phyloP scores from a whole-genome alignment of 2,797 vertebrate genomes.

The Iguana delicatissima region DNA sequence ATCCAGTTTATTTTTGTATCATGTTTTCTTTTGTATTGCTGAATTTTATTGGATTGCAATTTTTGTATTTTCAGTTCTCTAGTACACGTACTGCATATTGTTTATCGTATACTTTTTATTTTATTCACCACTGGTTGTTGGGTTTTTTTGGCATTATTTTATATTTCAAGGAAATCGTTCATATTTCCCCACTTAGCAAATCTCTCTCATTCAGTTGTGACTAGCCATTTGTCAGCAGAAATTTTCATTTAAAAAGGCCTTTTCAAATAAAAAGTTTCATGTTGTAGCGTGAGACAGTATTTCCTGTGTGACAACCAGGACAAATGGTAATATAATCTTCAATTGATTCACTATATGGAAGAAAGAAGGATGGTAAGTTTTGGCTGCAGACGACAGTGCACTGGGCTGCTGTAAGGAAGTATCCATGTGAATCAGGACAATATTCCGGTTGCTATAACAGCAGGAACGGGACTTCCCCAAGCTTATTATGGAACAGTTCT shows the following conservation, averaged over 20 bases:
- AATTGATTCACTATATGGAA: slow-evolving; percentile 51
- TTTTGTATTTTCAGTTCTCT: no score
- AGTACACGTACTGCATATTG: no score
- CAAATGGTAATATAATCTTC: slow-evolving; percentile 55
- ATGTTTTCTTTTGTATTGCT: no score
- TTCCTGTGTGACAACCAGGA: slow-evolving; percentile 62
- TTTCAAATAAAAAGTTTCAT: slow-evolving; percentile 55
- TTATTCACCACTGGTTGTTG: no score
- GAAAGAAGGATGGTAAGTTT: slow-evolving; percentile 47
- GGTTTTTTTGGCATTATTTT: background rate
- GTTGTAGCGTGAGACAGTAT: slow-evolving; percentile 53
- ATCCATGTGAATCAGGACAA: slow-evolving; percentile 56
- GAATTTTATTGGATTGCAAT: no score
- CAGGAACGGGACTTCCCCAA: background rate
- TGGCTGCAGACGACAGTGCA: slow-evolving; percentile 29
- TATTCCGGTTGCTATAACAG: slow-evolving; percentile 68
- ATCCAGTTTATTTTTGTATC: background rate
- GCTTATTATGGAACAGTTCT: background rate
- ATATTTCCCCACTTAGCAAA: slow-evolving; percentile 55
- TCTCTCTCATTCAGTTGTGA: slow-evolving; percentile 52
- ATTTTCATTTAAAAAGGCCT: slow-evolving; percentile 36
- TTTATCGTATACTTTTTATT: no score
- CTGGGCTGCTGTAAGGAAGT: slow-evolving; percentile 51
- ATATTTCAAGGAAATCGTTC: slow-evolving; percentile 13
- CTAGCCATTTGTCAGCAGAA: slow-evolving; percentile 53